Evolutionary conservation across 2,797 vertebrate species (phyloP).

Genomic region (Siniperca undulata): DNA sequence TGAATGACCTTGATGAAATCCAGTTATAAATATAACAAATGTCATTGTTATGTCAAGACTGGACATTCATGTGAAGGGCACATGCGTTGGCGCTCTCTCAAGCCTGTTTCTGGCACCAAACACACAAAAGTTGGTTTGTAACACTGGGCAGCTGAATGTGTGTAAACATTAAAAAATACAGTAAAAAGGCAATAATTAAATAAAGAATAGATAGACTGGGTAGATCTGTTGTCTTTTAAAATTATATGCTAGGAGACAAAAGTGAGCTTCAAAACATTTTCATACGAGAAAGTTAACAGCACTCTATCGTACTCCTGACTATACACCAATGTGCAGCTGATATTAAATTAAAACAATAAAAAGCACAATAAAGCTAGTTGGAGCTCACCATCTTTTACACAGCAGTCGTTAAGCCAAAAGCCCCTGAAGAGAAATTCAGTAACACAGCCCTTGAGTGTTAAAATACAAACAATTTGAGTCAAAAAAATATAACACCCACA

Average conservation of each 20-base stretch:
- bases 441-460: conserved; percentile 83
- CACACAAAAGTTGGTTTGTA: conserved; percentile 64
- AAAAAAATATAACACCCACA: conserved; percentile 81
- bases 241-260: conserved; percentile 54
- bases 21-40: conserved; percentile 34
- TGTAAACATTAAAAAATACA: conserved; percentile 74
- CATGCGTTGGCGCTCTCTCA: conserved; percentile 20
- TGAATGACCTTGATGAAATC: conserved; percentile 35
- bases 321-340: conserved; percentile 66
- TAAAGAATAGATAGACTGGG: conserved; percentile 45
- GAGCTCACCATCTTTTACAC: conserved; percentile 59
- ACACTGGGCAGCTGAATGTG: conserved; percentile 71
- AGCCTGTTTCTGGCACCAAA: conserved; percentile 45
- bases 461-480: conserved; percentile 72
- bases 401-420: conserved; percentile 74
- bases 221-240: conserved; percentile 47
- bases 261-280: conserved; percentile 63
- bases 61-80: conserved; percentile 60
- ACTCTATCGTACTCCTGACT: conserved; percentile 62
- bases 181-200: conserved; percentile 69
- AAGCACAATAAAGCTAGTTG: conserved; percentile 76
- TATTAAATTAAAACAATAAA: conserved; percentile 70
- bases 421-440: conserved; percentile 76
- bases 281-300: conserved; percentile 62
- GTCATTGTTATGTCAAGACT: conserved; percentile 3